Percentiles rank a stretch among this genome's conserved stretches.
These are phyloP conservation scores for Nycticryphes semicollaris DNA, from an alignment of 2,113 vertebrate genomes.

Conservation along the genomic window DNA sequence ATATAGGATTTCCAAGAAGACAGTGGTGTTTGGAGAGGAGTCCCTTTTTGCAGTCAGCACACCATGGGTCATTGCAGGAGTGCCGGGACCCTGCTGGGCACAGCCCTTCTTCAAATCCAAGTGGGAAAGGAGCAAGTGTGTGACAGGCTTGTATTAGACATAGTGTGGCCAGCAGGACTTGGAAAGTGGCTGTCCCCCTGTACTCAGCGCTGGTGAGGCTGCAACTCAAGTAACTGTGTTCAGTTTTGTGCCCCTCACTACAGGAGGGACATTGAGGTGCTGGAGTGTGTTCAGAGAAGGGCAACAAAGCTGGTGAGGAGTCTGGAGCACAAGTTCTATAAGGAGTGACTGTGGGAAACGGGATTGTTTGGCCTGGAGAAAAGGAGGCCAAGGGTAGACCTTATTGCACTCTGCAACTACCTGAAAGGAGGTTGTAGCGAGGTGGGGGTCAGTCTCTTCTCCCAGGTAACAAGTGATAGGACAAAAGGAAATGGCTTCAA, in stretches of 20 bases:
- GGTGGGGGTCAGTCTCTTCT: not conserved
- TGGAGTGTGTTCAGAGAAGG: not conserved
- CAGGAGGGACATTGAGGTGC: not conserved
- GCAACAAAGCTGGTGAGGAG: not conserved
- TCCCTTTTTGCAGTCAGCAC: not conserved
- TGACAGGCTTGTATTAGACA: not conserved
- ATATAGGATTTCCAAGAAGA: not conserved
- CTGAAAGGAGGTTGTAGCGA: not conserved
- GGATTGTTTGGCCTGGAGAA: not conserved
- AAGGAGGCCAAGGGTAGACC: not conserved
- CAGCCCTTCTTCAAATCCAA: not conserved
- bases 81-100: not conserved
- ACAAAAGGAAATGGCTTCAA: not conserved
- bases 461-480: not conserved
- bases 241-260: not conserved
- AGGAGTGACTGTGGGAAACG: not conserved
- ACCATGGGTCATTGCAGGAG: not conserved
- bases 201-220: not conserved
- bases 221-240: not conserved
- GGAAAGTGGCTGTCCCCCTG: not conserved
- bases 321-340: not conserved
- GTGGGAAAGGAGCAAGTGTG: too few species aligned
- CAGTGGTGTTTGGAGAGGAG: fast-evolving
- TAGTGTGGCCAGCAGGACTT: not conserved
- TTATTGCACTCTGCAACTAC: not conserved